A percentile compares a stretch with the other conserved stretches of the same genome.
These are phyloP conservation scores for Lutjanus argentimaculatus DNA, from an alignment of 2,797 vertebrate species.

Conservation along the genomic window DNA sequence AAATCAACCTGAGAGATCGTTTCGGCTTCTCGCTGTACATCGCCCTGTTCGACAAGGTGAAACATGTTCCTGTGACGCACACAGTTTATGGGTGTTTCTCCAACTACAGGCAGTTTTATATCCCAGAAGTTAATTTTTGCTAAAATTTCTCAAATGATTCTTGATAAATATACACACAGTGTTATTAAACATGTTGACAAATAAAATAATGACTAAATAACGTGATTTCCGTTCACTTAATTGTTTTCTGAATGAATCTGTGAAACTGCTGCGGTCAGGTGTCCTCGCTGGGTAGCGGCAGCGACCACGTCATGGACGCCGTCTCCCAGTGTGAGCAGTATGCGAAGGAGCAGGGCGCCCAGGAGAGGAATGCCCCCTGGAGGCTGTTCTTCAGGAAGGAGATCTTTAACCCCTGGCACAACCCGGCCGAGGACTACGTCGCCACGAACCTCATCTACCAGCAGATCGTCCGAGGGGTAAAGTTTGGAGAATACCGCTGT, in stretches of 20 bases:
- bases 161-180: too few species aligned
- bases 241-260: too few species aligned
- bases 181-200: too few species aligned
- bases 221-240: too few species aligned
- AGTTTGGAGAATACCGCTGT: slow-evolving; percentile 97
- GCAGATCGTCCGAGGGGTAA: slow-evolving; percentile 96
- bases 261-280: slow-evolving; percentile 81
- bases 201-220: too few species aligned
- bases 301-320: slow-evolving; percentile 97
- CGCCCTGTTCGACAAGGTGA: slow-evolving; percentile 97
- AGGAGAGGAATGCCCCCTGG: slow-evolving; percentile 98
- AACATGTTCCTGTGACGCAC: neutral
- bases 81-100: too few species aligned
- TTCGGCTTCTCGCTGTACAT: slow-evolving; percentile 99
- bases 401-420: slow-evolving; percentile 97
- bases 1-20: slow-evolving; percentile 92
- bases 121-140: too few species aligned
- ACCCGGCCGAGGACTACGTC: slow-evolving; percentile 89
- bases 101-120: too few species aligned
- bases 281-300: slow-evolving; percentile 95
- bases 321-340: slow-evolving; percentile 99
- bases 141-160: too few species aligned
- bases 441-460: slow-evolving; percentile 98
- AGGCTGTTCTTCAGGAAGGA: slow-evolving; percentile 98
- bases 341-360: slow-evolving; percentile 96